Evolutionary conservation across 2,888 invertebrate species (phyloP).

Genomic region (Mythimna albipuncta): DNA sequence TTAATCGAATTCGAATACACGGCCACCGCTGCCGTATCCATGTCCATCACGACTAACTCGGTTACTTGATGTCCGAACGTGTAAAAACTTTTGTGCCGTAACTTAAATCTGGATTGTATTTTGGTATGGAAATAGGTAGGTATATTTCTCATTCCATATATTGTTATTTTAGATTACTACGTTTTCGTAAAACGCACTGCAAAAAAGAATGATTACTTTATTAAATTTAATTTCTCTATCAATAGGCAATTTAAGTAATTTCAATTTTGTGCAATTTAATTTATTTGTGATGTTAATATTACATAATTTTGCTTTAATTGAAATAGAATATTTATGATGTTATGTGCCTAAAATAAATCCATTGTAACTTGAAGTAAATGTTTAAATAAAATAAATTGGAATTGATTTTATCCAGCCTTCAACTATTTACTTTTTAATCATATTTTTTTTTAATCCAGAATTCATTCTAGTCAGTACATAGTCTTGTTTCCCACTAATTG

Average conservation of each 20-base stretch:
- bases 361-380: too few species aligned
- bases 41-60: constrained; percentile 66
- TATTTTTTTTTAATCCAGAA: background rate
- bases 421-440: too few species aligned
- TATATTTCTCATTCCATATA: constrained; percentile 8
- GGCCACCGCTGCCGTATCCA: constrained; percentile 46
- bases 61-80: constrained; percentile 54
- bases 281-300: too few species aligned
- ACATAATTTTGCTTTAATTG: too few species aligned
- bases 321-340: too few species aligned
- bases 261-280: too few species aligned
- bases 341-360: too few species aligned
- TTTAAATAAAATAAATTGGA: too few species aligned
- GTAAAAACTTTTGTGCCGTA: constrained; percentile 43
- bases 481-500: constrained; percentile 1
- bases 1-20: constrained; percentile 69
- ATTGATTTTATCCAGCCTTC: background rate
- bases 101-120: constrained; percentile 42
- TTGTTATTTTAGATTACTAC: background rate
- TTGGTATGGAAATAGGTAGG: constrained; percentile 5
- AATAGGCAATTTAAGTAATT: too few species aligned
- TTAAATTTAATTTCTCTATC: too few species aligned
- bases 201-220: constrained; percentile 37
- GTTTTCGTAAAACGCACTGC: too few species aligned
- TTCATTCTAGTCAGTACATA: too few species aligned